These are phyloP conservation scores for Phylloscopus whistleri DNA, from an alignment of 2,113 vertebrate genomes.

Conservation along the genomic window DNA sequence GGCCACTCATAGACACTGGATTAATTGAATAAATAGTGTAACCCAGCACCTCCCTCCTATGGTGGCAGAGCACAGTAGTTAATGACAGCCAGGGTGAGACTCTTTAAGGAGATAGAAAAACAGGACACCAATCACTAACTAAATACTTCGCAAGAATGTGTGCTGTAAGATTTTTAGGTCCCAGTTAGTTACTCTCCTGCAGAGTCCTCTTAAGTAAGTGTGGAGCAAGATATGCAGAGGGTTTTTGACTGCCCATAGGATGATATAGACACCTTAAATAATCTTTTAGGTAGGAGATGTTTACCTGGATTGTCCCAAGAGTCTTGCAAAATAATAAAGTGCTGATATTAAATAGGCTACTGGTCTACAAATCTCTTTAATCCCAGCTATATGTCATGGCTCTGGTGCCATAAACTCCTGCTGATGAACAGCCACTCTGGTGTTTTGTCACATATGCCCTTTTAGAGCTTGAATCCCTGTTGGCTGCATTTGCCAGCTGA, in stretches of 20 bases:
- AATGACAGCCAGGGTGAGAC: neutral
- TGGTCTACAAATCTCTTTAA: neutral
- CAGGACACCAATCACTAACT: neutral
- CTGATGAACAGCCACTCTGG: neutral
- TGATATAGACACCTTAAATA: neutral
- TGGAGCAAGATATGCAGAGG: neutral
- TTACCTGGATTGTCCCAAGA: neutral
- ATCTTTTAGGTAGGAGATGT: neutral
- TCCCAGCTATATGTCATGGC: neutral
- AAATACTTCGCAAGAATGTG: slow-evolving; percentile 12
- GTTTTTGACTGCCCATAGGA: neutral
- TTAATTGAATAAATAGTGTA: neutral
- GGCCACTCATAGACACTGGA: neutral
- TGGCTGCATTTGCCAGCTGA: neutral
- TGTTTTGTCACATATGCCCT: neutral
- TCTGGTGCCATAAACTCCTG: neutral
- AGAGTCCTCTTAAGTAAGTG: neutral
- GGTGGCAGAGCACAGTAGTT: neutral
- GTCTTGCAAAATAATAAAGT: neutral
- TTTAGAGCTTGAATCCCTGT: neutral
- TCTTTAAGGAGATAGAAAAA: neutral
- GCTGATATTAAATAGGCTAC: neutral
- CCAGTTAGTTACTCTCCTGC: neutral
- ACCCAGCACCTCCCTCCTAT: neutral
- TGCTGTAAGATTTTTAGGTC: neutral